Evolutionary conservation across 2,797 vertebrate species (phyloP).

Genomic region (Sebastes dallii): DNA sequence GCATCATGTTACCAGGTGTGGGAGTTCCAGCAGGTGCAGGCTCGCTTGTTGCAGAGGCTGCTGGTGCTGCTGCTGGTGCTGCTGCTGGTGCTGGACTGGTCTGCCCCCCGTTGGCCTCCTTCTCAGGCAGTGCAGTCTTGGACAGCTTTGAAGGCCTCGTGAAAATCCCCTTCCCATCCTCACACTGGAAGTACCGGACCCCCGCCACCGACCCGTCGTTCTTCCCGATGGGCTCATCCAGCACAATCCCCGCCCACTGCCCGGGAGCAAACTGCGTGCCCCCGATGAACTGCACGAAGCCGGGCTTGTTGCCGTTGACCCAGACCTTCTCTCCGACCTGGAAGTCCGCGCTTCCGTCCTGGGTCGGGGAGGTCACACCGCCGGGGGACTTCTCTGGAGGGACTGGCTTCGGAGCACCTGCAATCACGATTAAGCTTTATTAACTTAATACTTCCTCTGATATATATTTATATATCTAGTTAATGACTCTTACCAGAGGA

Average conservation of each 20-base stretch:
- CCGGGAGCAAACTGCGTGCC: conserved; percentile 95
- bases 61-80: conserved; percentile 67
- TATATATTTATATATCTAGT: background rate
- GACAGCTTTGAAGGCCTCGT: conserved; percentile 82
- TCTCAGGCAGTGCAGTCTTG: conserved; percentile 74
- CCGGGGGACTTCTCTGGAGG: conserved; percentile 71
- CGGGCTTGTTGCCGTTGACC: conserved; percentile 96
- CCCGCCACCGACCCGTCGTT: conserved; percentile 95
- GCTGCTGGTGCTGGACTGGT: conserved; percentile 65
- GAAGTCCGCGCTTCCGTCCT: conserved; percentile 87
- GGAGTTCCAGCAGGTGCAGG: conserved; percentile 16
- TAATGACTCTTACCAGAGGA: conserved; percentile 68
- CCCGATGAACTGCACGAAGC: conserved; percentile 92
- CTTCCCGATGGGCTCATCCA: conserved; percentile 94
- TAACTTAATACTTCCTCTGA: background rate
- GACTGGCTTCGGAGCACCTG: conserved; percentile 82
- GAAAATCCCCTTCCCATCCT: conserved; percentile 82
- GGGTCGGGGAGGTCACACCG: conserved; percentile 68
- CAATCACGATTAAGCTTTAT: background rate
- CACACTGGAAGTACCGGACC: conserved; percentile 86
- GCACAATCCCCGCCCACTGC: conserved; percentile 95
- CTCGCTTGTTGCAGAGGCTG: background rate
- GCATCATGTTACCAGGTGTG: conserved; percentile 41
- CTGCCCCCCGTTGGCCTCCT: conserved; percentile 86
- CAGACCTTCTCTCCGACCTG: conserved; percentile 92